Percentiles rank a stretch among this genome's conserved stretches.
Conservation (phyloP, 1,140 invertebrate genomes). For the Hyphantria cunea region DNA sequence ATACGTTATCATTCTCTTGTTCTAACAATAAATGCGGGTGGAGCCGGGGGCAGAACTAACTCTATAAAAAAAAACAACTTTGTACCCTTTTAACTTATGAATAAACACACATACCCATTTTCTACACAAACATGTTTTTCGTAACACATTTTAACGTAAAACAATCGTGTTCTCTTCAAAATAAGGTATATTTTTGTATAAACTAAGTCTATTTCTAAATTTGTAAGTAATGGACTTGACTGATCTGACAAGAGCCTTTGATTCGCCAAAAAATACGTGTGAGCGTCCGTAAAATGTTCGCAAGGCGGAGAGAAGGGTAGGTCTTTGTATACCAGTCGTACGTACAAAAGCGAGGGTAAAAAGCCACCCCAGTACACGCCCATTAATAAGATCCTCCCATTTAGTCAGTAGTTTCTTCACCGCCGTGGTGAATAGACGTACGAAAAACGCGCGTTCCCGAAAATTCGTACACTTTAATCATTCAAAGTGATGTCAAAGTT, state of each 20-base stretch:
- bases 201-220: slow-evolving; percentile 24
- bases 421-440: slow-evolving; percentile 41
- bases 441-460: background rate
- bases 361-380: slow-evolving; percentile 65
- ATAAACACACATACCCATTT: slow-evolving; percentile 54
- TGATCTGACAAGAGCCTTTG: slow-evolving; percentile 35
- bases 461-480: background rate
- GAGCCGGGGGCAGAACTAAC: slow-evolving; percentile 20
- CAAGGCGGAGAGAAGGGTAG: slow-evolving; percentile 18
- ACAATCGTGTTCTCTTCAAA: slow-evolving; percentile 18
- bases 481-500: slow-evolving; percentile 13
- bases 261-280: background rate
- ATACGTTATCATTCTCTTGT: slow-evolving; percentile 12
- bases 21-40: slow-evolving; percentile 18
- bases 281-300: background rate
- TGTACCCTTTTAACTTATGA: slow-evolving; percentile 58
- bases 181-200: slow-evolving; percentile 33
- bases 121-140: slow-evolving; percentile 38
- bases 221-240: slow-evolving; percentile 45
- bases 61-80: slow-evolving; percentile 30
- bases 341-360: slow-evolving; percentile 66
- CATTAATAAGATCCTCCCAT: slow-evolving; percentile 66
- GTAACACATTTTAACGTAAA: background rate
- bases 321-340: slow-evolving; percentile 45
- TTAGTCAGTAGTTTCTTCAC: slow-evolving; percentile 50